Base-by-base conservation (phyloP, 1,140 invertebrate genomes). In the Agrypnia vestita region DNA sequence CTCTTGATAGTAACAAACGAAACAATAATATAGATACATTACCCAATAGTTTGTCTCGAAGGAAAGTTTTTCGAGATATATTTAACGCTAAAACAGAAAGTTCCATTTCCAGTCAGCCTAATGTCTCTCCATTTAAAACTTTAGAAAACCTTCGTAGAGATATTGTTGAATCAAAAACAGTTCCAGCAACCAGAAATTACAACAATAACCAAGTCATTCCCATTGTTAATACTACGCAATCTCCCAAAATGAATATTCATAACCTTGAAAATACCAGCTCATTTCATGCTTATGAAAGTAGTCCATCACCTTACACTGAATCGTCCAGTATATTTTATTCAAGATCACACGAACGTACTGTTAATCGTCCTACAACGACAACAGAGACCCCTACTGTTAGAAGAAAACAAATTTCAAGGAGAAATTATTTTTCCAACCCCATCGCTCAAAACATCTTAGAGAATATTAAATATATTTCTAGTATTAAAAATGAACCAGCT, bases 51-150 rank as follows among this genome's bases (percentile, higher is more conserved):
- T 17, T 82, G 3, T 75, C 79, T 4, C 47, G 82, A n/a, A 76
- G 77, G 43, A 79, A 81, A 62, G 62, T 77, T 12, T 76, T 77
- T 56, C 69, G 80, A 74, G 80, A 83, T 15, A 62, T 77, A 11
- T 79, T 81, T 47, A 81, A 79, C 72, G 43, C 80, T 21, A 83
- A 83, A 62, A 69, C 71, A 47, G 82, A 83, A 11, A 74, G 69
- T 53, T 67, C 74, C 72, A 67, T 75, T 43, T 84, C 84, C 75
- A 84, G 81, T 75, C 83, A 86, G 69, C 85, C 86, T 53, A 55
- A 82, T 51, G 82, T 88, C 17, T 87, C 87, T n/a, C 86, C 88
- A 11, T 89, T 86, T 74, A 85, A 85, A 84, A 85, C 84, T 6
- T 82, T 88, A 81, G 84, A 87, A 78, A 88, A 87, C 84, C 84